A percentile compares a stretch with the other conserved stretches of the same genome.
These are phyloP conservation scores for Drosophila asahinai DNA, from an alignment of 1,140 invertebrate genomes.

Conservation along the genomic window DNA sequence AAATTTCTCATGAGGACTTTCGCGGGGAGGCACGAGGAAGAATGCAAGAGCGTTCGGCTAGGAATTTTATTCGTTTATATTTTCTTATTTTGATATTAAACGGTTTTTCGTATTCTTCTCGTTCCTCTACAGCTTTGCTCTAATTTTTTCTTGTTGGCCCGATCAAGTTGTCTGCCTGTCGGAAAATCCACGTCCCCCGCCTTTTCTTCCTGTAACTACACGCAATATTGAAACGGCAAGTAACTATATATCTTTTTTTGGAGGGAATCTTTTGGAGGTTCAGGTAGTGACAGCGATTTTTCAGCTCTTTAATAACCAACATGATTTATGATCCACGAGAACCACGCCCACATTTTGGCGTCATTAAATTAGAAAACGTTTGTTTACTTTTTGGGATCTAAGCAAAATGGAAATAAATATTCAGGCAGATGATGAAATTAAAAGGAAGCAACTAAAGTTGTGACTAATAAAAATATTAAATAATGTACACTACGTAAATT, in stretches of 20 bases:
- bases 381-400: constrained; percentile 25
- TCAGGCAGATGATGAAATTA: background rate
- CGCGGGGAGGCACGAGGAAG: constrained; percentile 17
- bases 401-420: background rate
- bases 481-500: too few relatives aligned
- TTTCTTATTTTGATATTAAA: constrained; percentile 73
- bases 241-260: constrained; percentile 40
- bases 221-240: constrained; percentile 51
- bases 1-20: constrained; percentile 8
- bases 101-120: constrained; percentile 39
- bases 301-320: constrained; percentile 39
- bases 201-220: constrained; percentile 41
- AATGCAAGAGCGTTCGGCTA: constrained; percentile 49
- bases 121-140: constrained; percentile 19
- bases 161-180: constrained; percentile 67
- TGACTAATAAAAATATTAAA: background rate
- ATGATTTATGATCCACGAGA: constrained; percentile 60
- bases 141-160: constrained; percentile 25
- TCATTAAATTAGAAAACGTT: constrained; percentile 15
- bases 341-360: constrained; percentile 25
- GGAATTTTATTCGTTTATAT: constrained; percentile 74
- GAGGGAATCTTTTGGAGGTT: constrained; percentile 1
- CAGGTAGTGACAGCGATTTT: constrained; percentile 11
- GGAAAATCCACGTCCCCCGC: constrained; percentile 5
- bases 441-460: background rate